A percentile compares a stretch with the other conserved stretches of the same genome.
These are phyloP conservation scores for Ochropleura plecta DNA, from an alignment of 2,888 invertebrate genomes.

Conservation along the genomic window DNA sequence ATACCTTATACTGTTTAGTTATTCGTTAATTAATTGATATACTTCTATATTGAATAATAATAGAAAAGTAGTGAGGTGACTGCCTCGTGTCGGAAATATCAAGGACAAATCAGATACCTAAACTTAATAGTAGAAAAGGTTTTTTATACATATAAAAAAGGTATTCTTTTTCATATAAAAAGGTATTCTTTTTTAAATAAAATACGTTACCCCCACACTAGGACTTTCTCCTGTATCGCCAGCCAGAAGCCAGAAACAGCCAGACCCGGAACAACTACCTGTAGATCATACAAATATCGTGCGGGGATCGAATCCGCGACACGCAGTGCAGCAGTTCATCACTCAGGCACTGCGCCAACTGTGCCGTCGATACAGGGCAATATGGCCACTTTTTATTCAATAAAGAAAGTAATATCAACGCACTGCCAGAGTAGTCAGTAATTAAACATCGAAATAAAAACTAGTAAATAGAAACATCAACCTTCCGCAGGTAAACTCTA, in stretches of 20 bases:
- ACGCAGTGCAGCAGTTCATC: too few relatives aligned
- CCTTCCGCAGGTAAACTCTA: neutral
- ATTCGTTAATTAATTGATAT: neutral
- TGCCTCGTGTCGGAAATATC: neutral
- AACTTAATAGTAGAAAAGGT: neutral
- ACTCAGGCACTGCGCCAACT: too few relatives aligned
- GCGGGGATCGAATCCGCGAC: too few relatives aligned
- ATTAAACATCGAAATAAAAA: neutral
- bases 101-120: constrained; percentile 2
- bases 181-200: too few relatives aligned
- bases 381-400: neutral
- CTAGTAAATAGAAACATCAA: neutral
- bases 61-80: neutral
- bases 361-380: too few relatives aligned
- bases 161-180: too few relatives aligned
- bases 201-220: too few relatives aligned
- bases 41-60: neutral
- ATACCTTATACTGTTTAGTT: neutral
- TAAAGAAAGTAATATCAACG: neutral
- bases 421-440: neutral
- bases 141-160: too few relatives aligned
- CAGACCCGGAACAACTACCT: too few relatives aligned
- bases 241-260: too few relatives aligned
- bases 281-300: too few relatives aligned
- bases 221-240: too few relatives aligned